These are phyloP conservation scores for Okapia johnstoni DNA, from an alignment of 2,113 vertebrate genomes.

Conservation along the genomic window DNA sequence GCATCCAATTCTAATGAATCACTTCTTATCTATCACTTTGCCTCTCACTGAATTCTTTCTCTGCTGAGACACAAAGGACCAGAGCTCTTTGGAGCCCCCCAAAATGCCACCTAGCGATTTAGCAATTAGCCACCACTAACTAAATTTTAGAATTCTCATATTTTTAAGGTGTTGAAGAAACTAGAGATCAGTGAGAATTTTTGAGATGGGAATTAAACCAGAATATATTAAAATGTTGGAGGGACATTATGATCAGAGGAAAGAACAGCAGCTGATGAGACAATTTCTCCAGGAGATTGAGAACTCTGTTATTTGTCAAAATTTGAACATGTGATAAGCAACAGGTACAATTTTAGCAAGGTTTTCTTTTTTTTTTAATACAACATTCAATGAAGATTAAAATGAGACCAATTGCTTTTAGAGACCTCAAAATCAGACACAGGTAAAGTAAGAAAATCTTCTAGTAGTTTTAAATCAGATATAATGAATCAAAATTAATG, in stretches of 20 bases:
- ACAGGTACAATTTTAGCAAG: background rate
- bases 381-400: background rate
- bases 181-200: constrained; percentile 68
- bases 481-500: background rate
- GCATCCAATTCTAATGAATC: background rate
- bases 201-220: constrained; percentile 73
- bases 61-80: background rate
- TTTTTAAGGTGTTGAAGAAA: constrained; percentile 72
- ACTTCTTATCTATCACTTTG: background rate
- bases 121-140: constrained; percentile 54
- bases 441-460: background rate
- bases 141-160: constrained; percentile 75
- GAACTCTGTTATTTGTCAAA: background rate
- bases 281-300: background rate
- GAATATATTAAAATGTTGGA: constrained; percentile 34
- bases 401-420: background rate
- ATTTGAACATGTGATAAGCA: background rate
- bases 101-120: background rate
- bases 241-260: constrained; percentile 6
- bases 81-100: background rate
- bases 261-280: background rate
- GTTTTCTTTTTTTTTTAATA: background rate
- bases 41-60: background rate
- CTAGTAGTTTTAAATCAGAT: background rate
- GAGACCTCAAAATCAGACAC: background rate